Conservation (phyloP, 2,113 vertebrate species). For the Melanerpes aurifrons region DNA sequence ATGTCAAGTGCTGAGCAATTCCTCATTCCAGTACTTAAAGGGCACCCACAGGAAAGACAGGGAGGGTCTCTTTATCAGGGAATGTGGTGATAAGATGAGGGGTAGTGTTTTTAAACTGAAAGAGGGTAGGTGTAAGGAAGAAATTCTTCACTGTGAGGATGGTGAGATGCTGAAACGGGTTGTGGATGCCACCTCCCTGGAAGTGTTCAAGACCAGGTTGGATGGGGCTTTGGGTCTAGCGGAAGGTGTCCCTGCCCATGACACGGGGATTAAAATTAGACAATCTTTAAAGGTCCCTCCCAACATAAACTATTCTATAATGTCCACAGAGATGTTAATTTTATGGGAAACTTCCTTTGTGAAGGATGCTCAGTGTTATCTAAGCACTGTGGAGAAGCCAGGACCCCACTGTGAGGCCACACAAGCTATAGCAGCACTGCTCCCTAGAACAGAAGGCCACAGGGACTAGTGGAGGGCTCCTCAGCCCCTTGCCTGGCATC, state of each 20-base stretch:
- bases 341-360: not conserved
- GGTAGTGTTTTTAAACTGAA: not conserved
- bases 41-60: not conserved
- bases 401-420: accelerated
- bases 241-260: not conserved
- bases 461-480: too few relatives aligned
- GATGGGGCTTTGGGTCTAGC: not conserved
- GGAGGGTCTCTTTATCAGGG: not conserved
- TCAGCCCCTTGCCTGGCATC: not conserved
- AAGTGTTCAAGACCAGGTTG: not conserved
- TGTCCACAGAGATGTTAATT: not conserved
- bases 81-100: not conserved
- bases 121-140: not conserved
- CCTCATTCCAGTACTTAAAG: not conserved
- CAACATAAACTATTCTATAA: not conserved
- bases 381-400: not conserved
- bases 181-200: not conserved
- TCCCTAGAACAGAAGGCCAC: not conserved
- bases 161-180: not conserved
- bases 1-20: not conserved
- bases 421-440: too few relatives aligned
- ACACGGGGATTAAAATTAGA: not conserved
- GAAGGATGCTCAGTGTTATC: not conserved
- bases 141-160: not conserved
- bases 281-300: not conserved